Evolutionary conservation across 2,888 invertebrate species (phyloP).

Genomic region (Torymus tubicola): DNA sequence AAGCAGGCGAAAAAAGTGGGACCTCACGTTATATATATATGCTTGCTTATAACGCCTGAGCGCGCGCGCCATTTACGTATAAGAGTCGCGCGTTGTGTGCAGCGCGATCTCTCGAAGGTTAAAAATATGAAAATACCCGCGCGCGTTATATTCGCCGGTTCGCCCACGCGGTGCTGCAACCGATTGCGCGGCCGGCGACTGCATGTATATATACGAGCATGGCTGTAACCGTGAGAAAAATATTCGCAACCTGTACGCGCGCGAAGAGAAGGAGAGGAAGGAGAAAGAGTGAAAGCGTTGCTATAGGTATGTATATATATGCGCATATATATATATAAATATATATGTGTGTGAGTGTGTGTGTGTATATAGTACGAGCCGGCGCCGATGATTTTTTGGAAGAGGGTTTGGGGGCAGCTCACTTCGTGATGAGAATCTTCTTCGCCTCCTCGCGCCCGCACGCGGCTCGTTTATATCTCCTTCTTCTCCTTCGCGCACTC

Average conservation of each 20-base stretch:
- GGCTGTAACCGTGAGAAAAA: slow-evolving; percentile 69
- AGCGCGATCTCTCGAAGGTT: slow-evolving; percentile 18
- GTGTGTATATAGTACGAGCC: background rate
- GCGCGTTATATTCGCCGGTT: slow-evolving; percentile 66
- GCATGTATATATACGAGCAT: no score
- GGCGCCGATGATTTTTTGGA: slow-evolving; percentile 39
- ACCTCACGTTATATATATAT: background rate
- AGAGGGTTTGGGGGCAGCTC: background rate
- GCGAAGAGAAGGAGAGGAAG: slow-evolving; percentile 11
- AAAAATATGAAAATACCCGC: slow-evolving; percentile 38
- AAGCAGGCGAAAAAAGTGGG: background rate
- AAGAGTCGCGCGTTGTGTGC: background rate
- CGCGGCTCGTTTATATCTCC: no score
- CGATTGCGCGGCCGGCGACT: slow-evolving; percentile 62
- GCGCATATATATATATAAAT: background rate
- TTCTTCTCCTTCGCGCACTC: background rate
- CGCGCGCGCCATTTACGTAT: background rate
- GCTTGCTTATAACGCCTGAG: background rate
- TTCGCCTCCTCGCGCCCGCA: background rate
- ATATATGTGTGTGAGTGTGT: background rate
- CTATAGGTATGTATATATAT: background rate
- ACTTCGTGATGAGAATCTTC: slow-evolving; percentile 1
- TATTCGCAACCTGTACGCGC: slow-evolving; percentile 23
- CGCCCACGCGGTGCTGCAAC: slow-evolving; percentile 65
- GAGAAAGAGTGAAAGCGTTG: slow-evolving; percentile 36